Conservation (phyloP, 2,113 vertebrate genomes). For the Atlantisia rogersi region DNA sequence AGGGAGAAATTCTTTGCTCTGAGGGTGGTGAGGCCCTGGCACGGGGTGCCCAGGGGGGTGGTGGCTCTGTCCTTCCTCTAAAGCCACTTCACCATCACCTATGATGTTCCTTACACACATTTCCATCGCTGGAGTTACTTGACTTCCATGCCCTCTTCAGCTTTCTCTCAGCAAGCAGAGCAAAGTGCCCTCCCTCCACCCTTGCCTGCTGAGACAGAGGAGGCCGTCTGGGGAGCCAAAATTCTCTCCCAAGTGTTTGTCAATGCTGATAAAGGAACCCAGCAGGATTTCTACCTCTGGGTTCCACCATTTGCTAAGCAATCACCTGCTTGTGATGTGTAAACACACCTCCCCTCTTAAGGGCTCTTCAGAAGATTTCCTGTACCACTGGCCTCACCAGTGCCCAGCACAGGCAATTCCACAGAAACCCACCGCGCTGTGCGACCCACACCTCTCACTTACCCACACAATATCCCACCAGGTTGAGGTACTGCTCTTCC, state of each 20-base stretch:
- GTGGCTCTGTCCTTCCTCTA: background rate
- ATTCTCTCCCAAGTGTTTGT: background rate
- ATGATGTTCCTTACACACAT: background rate
- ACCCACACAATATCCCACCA: conserved; percentile 83
- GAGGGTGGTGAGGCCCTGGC: too few species aligned
- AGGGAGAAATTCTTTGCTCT: too few species aligned
- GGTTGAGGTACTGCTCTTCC: conserved; percentile 81
- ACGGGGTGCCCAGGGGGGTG: too few species aligned
- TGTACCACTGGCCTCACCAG: background rate
- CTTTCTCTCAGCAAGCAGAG: background rate
- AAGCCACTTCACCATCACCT: background rate
- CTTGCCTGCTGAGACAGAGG: background rate
- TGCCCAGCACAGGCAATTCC: too few species aligned
- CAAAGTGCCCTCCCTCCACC: background rate
- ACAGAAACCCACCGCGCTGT: too few species aligned
- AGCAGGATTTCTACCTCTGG: background rate
- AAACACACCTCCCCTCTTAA: background rate
- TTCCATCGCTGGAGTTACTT: background rate
- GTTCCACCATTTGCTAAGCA: background rate
- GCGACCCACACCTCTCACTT: conserved; percentile 16
- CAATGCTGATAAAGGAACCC: background rate
- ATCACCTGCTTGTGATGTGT: background rate
- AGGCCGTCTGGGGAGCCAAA: background rate
- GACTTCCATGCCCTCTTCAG: background rate
- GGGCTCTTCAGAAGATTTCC: background rate